These are phyloP conservation scores for Notocelia uddmanniana DNA, from an alignment of 2,888 invertebrate genomes.

Conservation along the genomic window DNA sequence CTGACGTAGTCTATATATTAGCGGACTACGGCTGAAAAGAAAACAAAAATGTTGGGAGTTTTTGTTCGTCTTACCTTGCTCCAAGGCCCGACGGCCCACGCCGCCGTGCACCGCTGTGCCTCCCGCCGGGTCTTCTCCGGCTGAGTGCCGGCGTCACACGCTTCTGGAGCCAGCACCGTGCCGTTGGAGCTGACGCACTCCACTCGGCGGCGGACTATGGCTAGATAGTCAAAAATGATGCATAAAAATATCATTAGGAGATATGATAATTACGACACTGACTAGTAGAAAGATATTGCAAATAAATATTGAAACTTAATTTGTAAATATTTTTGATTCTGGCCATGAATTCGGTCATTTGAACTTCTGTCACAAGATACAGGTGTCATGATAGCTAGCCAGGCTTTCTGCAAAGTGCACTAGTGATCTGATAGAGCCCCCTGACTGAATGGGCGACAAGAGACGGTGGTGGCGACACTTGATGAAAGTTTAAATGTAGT, in stretches of 20 bases:
- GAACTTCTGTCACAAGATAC: too few relatives aligned
- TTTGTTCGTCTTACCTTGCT: slow-evolving; percentile 89
- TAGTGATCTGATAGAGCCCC: not conserved
- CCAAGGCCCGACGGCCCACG: slow-evolving; percentile 97
- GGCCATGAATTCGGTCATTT: too few relatives aligned
- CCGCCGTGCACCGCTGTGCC: slow-evolving; percentile 93
- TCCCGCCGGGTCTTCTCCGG: slow-evolving; percentile 94
- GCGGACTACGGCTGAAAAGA: too few relatives aligned
- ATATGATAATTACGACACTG: not conserved
- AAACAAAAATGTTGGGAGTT: too few relatives aligned
- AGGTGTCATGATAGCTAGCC: too few relatives aligned
- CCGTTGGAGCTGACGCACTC: slow-evolving; percentile 82
- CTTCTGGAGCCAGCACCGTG: slow-evolving; percentile 63
- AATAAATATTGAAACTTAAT: too few relatives aligned
- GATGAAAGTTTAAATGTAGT: not conserved
- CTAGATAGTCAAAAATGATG: slow-evolving; percentile 50
- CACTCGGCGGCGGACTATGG: slow-evolving; percentile 73
- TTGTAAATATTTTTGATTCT: too few relatives aligned
- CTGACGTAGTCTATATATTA: too few relatives aligned
- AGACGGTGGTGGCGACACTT: not conserved
- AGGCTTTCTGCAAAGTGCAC: too few relatives aligned
- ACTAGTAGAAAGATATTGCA: too few relatives aligned
- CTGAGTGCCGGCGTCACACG: slow-evolving; percentile 90
- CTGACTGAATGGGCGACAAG: too few relatives aligned
- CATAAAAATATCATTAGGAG: not conserved